Conservation (phyloP, 2,888 invertebrate species). For the Diploptera punctata region DNA sequence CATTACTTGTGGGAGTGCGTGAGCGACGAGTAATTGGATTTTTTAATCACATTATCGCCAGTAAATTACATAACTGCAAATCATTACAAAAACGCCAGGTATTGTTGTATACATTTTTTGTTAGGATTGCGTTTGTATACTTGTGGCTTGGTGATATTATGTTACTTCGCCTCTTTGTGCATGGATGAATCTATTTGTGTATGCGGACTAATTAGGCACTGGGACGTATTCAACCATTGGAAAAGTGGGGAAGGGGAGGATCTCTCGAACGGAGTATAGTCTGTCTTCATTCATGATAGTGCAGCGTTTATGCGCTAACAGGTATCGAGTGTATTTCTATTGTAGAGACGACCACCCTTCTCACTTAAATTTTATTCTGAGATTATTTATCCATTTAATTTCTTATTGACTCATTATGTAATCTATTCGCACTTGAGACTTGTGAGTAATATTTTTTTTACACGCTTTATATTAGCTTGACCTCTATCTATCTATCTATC, state of each 20-base stretch:
- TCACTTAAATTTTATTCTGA: too few species aligned
- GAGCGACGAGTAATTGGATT: not conserved
- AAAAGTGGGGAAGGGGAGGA: too few species aligned
- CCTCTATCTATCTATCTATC: too few species aligned
- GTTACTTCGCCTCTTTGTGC: conserved; percentile 26
- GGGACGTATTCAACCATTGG: conserved; percentile 31
- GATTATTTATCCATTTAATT: too few species aligned
- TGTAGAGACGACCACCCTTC: too few species aligned
- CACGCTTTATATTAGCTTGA: too few species aligned
- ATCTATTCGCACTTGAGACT: too few species aligned
- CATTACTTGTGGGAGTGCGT: too few species aligned
- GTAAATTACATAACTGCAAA: not conserved
- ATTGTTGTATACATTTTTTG: not conserved
- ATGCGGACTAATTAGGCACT: conserved; percentile 32
- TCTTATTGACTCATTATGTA: too few species aligned
- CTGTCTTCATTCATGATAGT: not conserved
- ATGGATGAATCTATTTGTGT: conserved; percentile 29
- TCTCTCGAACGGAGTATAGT: not conserved
- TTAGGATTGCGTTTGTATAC: not conserved
- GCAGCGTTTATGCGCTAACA: too few species aligned
- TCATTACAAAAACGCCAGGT: not conserved
- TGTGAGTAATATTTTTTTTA: too few species aligned
- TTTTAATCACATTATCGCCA: not conserved
- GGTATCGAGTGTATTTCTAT: too few species aligned
- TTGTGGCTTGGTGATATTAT: not conserved